Evolutionary conservation across 2,888 invertebrate genomes (phyloP).

Genomic region (Boloria euphrosyne): DNA sequence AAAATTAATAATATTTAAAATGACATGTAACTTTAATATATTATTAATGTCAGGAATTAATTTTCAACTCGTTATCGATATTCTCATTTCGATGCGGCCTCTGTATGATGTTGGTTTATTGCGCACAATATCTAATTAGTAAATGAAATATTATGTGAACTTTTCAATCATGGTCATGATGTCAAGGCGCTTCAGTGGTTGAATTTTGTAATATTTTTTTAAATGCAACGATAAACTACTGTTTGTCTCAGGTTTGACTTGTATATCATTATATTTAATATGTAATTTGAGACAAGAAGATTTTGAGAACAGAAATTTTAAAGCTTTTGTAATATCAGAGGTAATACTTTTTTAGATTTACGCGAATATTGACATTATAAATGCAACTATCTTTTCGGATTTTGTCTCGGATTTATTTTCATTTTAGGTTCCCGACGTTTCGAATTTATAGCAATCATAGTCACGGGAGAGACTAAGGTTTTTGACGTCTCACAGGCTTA

Average conservation of each 20-base stretch:
- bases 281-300: no score
- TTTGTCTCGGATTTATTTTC: no score
- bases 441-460: no score
- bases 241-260: neutral
- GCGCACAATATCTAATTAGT: slow-evolving; percentile 22
- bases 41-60: slow-evolving; percentile 20
- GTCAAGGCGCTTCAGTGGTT: slow-evolving; percentile 18
- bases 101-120: slow-evolving; percentile 15
- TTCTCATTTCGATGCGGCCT: slow-evolving; percentile 8
- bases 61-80: slow-evolving; percentile 9
- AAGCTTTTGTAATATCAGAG: no score
- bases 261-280: neutral
- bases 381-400: no score
- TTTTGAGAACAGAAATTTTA: no score
- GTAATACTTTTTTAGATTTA: no score
- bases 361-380: no score
- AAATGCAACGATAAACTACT: neutral
- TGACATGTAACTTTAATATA: neutral
- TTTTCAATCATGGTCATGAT: slow-evolving; percentile 20
- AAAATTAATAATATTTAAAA: neutral
- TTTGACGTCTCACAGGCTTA: no score
- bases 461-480: no score
- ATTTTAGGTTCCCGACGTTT: no score
- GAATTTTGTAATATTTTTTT: slow-evolving; percentile 3
- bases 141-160: slow-evolving; percentile 24